Conservation (phyloP, 2,888 invertebrate genomes). For the Aradus depressus region DNA sequence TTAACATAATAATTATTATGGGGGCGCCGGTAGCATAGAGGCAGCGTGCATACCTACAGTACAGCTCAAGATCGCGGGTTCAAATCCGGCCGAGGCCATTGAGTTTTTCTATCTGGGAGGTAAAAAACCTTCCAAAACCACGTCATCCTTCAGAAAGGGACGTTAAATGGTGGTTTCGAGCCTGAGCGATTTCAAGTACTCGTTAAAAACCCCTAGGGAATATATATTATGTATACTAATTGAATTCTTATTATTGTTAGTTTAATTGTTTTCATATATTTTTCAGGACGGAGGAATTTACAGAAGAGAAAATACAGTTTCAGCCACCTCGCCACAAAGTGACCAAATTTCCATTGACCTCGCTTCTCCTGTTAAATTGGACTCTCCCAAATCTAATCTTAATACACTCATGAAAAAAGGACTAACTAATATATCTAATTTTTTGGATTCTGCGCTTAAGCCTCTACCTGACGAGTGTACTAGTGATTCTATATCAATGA, state of each 20-base stretch:
- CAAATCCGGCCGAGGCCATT: too few relatives aligned
- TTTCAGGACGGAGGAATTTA: conserved; percentile 27
- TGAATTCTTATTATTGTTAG: conserved; percentile 2
- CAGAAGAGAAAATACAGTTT: conserved; percentile 21
- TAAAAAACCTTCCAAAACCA: too few relatives aligned
- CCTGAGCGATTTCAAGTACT: too few relatives aligned
- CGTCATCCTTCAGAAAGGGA: too few relatives aligned
- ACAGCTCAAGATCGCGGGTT: too few relatives aligned
- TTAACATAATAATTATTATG: too few relatives aligned
- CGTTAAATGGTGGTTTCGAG: too few relatives aligned
- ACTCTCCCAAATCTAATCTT: conserved; percentile 20
- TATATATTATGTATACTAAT: neutral
- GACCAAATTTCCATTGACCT: conserved; percentile 20
- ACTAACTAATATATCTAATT: conserved; percentile 68
- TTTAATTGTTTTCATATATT: too few relatives aligned
- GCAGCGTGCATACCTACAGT: too few relatives aligned
- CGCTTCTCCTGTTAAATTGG: conserved; percentile 19
- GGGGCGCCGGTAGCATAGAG: too few relatives aligned
- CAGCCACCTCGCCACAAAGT: conserved; percentile 20
- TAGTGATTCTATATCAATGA: conserved; percentile 61
- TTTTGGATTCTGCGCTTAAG: conserved; percentile 69
- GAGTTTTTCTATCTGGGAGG: too few relatives aligned
- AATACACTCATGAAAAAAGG: conserved; percentile 51
- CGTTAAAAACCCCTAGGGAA: neutral
- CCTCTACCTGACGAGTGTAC: conserved; percentile 55